Base-by-base conservation (phyloP, 2,888 invertebrate species). In the Temnothorax rugatulus region DNA sequence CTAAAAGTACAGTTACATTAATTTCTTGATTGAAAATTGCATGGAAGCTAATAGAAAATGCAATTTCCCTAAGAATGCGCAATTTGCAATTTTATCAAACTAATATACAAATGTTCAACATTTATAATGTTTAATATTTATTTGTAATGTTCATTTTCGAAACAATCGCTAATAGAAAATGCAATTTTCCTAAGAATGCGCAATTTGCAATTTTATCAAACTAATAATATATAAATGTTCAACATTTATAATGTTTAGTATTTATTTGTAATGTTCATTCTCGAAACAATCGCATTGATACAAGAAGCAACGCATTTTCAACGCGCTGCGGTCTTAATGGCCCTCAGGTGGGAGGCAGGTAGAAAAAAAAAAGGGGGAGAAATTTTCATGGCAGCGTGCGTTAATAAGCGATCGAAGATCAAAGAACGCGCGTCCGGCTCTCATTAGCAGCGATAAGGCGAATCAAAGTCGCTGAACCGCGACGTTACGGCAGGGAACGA, bases 361-460 rank as follows among this genome's bases (percentile, higher is more conserved):
- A 29, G 61, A 21, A 44, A n/a, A 4, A 15, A 15, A 50, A 41
- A 9, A 11, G 18, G n/a, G 15, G 13, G 13, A 15, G 3, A 34
- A 34, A 15, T 38, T 76, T 64, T 76, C 57, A 76, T 25, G 50
- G 50, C 63, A 76, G 21, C 50, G 50, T 52, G 63, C 50, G 75
- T 76, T 76, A 76, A 76, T 76, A 76, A 76, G 38, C 63, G 63
- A 76, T 76, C 50, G 63, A 59, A 76, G 75, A 76, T 76, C 75
- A 76, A 76, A 76, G 75, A 76, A 52, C 75, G 50, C 50, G 21
- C 75, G 75, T 38, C 63, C 50, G 75, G 38, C 63, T 76, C 63
- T 76, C 75, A 76, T 76, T 76, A 76, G 75, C 50, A 63, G 63
- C 63, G 75, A 76, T 76, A 76, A 76, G 63, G 50, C 57, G 75